Evolutionary conservation across 2,113 vertebrate genomes (phyloP), one percentile per base, ranked within the genome.

Genomic region (Grammomys dolichurus): DNA sequence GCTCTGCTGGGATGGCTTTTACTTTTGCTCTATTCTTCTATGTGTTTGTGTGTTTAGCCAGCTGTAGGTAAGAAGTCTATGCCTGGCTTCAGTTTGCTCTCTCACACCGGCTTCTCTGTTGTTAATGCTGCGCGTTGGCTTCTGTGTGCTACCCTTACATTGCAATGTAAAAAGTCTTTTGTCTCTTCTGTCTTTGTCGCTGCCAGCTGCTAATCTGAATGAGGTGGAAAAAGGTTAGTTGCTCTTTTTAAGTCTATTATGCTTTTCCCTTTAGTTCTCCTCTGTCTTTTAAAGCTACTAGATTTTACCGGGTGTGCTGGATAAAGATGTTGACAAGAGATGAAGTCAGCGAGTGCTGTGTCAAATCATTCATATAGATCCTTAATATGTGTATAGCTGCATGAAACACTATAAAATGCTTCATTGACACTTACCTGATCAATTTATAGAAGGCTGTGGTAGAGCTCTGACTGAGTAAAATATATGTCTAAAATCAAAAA

Each of bases 221-320:
- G 99, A 99, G 99, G 99, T 99, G 99, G 99, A 99, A 99, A 99
- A 99, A 99, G 99, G 99, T 99, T 99, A 99, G 99, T 99, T 98
- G 98, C 98, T 87, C 98, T 98, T 99, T 98, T 87, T 98, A 98
- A 98, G 98, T 98, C 98, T 98, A 98, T 98, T 98, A 97, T 33
- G 88, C 72, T 96, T 98, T 98, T 98, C 96, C 78, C 96, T 98
- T 97, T 76, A 48, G 82, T 98, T 97, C 97, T 90, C 97, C 92
- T 95, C 95, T 98, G 97, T 98, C 95, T 95, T 98, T 91, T 97
- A 94, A 98, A 97, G 94, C 94, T 98, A 88, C 94, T 98, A 97
- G 97, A 95, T 98, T 97, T 97, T 73, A 95, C 76, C 95, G 92
- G 87, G 91, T 97, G 94, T 31, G 70, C 86, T 28, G 88, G 81